Percentiles rank a stretch among this genome's conserved stretches.
phyloP scores from a whole-genome alignment of 2,797 vertebrate species.

The Mastacembelus armatus region DNA sequence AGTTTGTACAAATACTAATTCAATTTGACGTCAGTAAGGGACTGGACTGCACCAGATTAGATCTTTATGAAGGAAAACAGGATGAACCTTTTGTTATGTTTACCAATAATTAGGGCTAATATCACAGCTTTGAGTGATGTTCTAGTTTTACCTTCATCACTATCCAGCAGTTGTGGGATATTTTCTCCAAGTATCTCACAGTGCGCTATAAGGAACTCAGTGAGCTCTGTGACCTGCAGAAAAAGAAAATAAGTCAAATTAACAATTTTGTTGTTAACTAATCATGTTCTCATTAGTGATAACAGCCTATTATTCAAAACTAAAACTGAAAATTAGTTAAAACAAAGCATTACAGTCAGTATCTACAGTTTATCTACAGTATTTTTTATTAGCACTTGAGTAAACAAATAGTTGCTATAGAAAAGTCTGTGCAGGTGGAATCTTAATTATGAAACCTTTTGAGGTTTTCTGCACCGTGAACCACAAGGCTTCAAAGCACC shows the following conservation, averaged over 20 bases:
- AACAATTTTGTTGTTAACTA: no score
- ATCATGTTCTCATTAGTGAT: neutral
- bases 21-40: neutral
- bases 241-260: neutral
- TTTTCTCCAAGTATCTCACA: constrained; percentile 89
- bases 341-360: neutral
- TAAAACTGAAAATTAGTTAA: neutral
- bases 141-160: constrained; percentile 81
- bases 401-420: neutral
- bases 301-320: neutral
- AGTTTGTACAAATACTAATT: neutral
- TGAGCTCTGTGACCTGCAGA: constrained; percentile 87
- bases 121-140: neutral
- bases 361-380: no score
- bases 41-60: no score
- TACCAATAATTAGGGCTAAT: no score
- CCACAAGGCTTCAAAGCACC: constrained; percentile 66
- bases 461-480: constrained; percentile 59
- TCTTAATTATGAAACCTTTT: constrained; percentile 55
- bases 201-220: constrained; percentile 92
- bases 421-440: neutral
- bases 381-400: neutral
- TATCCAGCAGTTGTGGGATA: constrained; percentile 76
- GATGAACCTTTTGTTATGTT: no score
- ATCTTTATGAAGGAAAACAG: no score